These are phyloP conservation scores for Alviniconcha strummeri DNA, from an alignment of 2,888 invertebrate genomes.

Conservation along the genomic window DNA sequence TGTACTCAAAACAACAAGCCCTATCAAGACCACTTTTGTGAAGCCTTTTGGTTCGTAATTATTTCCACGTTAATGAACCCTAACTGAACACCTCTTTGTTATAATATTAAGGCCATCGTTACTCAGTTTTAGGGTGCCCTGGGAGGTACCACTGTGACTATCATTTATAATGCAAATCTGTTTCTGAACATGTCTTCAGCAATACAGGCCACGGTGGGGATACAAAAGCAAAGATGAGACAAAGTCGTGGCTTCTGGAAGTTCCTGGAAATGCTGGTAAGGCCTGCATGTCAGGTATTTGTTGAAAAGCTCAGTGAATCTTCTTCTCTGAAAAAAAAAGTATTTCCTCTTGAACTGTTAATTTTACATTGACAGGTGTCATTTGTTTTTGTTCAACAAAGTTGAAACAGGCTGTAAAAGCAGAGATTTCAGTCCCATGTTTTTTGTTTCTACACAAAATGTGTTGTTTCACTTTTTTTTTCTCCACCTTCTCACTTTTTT, in stretches of 20 bases:
- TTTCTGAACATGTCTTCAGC: constrained; percentile 32
- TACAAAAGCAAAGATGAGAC: not conserved
- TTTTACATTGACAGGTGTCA: not conserved
- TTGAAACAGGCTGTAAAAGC: not conserved
- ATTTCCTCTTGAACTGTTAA: too few species aligned
- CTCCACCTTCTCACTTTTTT: not conserved
- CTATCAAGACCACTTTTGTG: too few species aligned
- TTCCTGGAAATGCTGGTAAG: constrained; percentile 6
- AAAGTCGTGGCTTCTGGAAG: not conserved
- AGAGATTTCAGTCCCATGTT: not conserved
- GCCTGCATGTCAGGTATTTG: not conserved
- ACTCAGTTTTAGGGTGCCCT: too few species aligned
- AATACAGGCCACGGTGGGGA: not conserved
- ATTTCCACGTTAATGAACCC: too few species aligned
- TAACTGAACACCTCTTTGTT: too few species aligned
- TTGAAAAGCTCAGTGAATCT: not conserved
- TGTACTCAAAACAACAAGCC: too few species aligned
- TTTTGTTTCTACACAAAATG: not conserved
- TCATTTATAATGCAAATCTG: too few species aligned
- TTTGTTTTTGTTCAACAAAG: not conserved
- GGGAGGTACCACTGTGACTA: too few species aligned
- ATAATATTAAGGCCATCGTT: too few species aligned
- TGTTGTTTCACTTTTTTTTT: not conserved
- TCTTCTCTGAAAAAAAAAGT: not conserved
- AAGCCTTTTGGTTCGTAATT: too few species aligned